Evolutionary conservation across 2,797 vertebrate species (phyloP), one percentile per base, ranked within the genome.

Genomic region (Tokudaia muenninki): DNA sequence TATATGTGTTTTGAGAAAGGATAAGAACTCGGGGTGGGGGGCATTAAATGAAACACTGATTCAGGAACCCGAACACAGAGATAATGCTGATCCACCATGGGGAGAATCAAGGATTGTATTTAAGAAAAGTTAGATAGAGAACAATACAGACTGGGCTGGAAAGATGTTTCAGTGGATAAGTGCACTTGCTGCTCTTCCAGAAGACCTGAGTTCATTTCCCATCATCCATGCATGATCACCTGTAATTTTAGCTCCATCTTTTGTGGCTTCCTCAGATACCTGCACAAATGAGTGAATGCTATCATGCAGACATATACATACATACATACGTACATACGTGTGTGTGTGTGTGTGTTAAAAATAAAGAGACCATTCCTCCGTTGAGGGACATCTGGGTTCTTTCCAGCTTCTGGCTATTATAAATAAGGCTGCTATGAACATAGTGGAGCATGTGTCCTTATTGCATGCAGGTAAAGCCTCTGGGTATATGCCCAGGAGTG

Each of bases 1-100:
- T 0, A 3, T 88, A 57, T 0, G 10, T 94, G 37, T 82, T 93
- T 77, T 92, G 90, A 72, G 19, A 90, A 19, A 93, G 61, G 47
- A 57, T 88, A 84, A 74, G 31, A 70, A n/a, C 61, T 93, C 22
- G 22, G 77, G 19, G 79, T 24, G n/a, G 31, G 75, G 19, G 67
- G 26, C 50, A 86, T 78, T 63, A 75, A 61, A 59, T 86, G 37
- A 59, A 74, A 74, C 92, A 55, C 34, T 94, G 87, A 92, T 78
- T 84, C 77, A 44, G 31, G 79, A 80, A 89, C 75, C 1, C 41
- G 78, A 80, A 84, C 90, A 44, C 37, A 94, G 29, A 91, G 37
- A 19, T 88, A 55, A 89, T 86, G 44, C 44, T 72, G 55, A 90
- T 52, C 1, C 24, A 22, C 21, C 78, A 86, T 81, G 74, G 47